Percentiles rank a stretch among this genome's conserved stretches.
These are phyloP conservation scores for Echinops telfairi DNA, from an alignment of 2,113 vertebrate species.

Conservation along the genomic window DNA sequence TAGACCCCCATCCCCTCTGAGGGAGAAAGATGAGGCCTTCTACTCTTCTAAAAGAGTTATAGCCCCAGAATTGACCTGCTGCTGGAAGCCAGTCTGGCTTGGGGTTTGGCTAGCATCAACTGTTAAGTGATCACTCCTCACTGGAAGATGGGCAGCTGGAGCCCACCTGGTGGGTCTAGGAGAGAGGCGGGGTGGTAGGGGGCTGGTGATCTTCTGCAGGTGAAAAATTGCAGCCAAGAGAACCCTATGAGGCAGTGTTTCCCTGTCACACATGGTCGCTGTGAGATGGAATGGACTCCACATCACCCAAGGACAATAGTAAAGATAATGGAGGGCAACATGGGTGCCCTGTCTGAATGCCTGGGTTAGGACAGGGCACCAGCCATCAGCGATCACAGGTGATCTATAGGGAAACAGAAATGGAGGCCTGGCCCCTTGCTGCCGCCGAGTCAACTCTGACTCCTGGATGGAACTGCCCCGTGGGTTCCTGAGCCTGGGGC, in stretches of 20 bases:
- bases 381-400: neutral
- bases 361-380: neutral
- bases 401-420: neutral
- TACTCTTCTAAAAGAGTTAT: too few species aligned
- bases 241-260: neutral
- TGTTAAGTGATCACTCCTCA: neutral
- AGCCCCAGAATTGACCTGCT: too few species aligned
- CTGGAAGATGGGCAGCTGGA: neutral
- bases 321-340: neutral
- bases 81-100: too few species aligned
- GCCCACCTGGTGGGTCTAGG: neutral
- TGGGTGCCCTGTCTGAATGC: neutral
- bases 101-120: too few species aligned
- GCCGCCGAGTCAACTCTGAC: too few species aligned
- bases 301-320: neutral
- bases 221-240: neutral
- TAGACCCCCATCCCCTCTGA: too few species aligned
- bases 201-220: neutral
- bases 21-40: too few species aligned
- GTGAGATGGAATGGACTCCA: neutral
- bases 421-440: neutral
- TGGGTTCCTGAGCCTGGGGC: too few species aligned
- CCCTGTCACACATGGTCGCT: neutral
- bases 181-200: neutral
- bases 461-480: too few species aligned